Base-by-base conservation (phyloP, 2,888 invertebrate species). In the Lomographa bimaculata region DNA sequence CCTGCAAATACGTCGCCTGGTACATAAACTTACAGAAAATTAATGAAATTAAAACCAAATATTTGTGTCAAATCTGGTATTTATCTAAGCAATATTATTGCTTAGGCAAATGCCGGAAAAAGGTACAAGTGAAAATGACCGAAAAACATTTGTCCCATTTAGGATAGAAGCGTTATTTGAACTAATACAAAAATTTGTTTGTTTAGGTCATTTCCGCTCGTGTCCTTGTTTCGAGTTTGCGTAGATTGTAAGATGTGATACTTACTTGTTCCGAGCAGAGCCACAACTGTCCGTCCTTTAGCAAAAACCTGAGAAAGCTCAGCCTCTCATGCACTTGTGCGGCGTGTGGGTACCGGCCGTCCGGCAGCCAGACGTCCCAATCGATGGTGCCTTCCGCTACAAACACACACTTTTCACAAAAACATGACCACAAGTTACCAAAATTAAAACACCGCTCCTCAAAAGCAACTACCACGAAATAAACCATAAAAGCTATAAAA, bases 241-340 rank as follows among this genome's bases (percentile, higher is more conserved):
- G n/a, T n/a, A n/a, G n/a, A n/a, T n/a, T n/a, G n/a, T n/a, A n/a
- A 43, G 19, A 12, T n/a, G 2, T 8, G 30, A 30, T 10, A 3
- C 61, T 59, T 67, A 90, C 90, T 78, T 98, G 98, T 76, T 97
- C 97, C 24, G 97, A 97, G 78, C 98, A 98, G 52, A 98, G 91
- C 97, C 98, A 98, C 41, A 98, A 82, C 79, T 98, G 98, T 10
- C 98, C 98, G 84, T 98, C 98, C 91, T 97, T 97, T 28, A 97
- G 89, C 58, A 97, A 89, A 90, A 97, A 97, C 74, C 96, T 93
- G 50, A 98, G 91, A 89, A 98, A 98, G 89, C 96, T 96, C 46
- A 98, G 91, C 62, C 98, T 92, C 79, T 98, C 98, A 70, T 97
- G 96, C 39, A 98, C 97, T 90, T 98, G 98, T 59, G 95, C 92